Conservation (phyloP, 2,888 invertebrate genomes). For the Halictus ligatus region DNA sequence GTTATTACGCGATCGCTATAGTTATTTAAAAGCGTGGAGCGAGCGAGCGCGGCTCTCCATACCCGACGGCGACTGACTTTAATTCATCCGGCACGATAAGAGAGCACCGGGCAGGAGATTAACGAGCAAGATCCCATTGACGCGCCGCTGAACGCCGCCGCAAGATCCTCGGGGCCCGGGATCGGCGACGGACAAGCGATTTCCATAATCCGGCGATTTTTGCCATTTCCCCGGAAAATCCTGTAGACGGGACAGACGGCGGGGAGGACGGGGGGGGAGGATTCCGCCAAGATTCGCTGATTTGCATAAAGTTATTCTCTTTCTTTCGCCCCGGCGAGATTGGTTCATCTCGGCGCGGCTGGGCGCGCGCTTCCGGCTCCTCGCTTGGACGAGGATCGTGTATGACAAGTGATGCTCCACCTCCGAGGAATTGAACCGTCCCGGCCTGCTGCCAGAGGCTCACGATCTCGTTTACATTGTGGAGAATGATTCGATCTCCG, state of each 20-base stretch:
- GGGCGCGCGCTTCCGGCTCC: background rate
- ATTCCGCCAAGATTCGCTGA: conserved; percentile 32
- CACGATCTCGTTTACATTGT: background rate
- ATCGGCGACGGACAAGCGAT: conserved; percentile 14
- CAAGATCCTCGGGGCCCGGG: background rate
- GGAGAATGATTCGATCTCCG: background rate
- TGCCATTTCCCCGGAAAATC: conserved; percentile 37
- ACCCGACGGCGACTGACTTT: conserved; percentile 51
- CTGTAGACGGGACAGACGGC: background rate
- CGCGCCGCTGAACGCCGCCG: conserved; percentile 21
- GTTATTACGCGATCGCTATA: conserved; percentile 73
- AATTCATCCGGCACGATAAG: conserved; percentile 65
- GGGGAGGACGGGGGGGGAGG: background rate
- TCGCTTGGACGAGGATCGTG: conserved; percentile 4
- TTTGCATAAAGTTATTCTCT: conserved; percentile 52
- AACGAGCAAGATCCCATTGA: conserved; percentile 54
- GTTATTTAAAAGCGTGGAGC: conserved; percentile 65
- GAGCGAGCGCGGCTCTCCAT: conserved; percentile 23
- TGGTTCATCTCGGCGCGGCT: conserved; percentile 32
- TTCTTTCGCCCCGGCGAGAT: conserved; percentile 40
- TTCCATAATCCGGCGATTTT: conserved; percentile 55
- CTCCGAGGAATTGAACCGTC: conserved; percentile 8
- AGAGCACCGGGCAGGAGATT: conserved; percentile 31
- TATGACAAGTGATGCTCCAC: conserved; percentile 1
- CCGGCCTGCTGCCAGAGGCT: background rate